Evolutionary conservation across 2,113 vertebrate genomes (phyloP), one percentile per base, ranked within the genome.

Genomic region (Epinephelus moara): DNA sequence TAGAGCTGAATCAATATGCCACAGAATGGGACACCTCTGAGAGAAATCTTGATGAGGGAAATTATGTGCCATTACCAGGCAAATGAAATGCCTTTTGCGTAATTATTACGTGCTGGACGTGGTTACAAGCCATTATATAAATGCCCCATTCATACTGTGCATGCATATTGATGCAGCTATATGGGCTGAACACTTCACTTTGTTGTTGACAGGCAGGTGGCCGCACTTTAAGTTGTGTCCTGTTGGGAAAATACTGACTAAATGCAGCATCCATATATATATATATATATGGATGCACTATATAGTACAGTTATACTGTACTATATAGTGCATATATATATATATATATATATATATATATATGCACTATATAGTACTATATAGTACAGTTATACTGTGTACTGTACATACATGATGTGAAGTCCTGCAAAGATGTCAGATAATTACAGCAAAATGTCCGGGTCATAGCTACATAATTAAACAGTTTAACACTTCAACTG

Each of bases 21-120:
- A 85, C 71, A 63, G 82, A 81, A 87, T 68, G 59, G 88, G 77
- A 85, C 76, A 74, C 66, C 73, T 85, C 82, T 81, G 82, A 85
- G 77, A 81, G 75, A 79, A 83, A 90, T 91, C 77, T 79, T 86
- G 81, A 90, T 84, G 79, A 76, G 63, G 52, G 72, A 70, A 90
- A 92, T 92, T 57, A 86, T 81, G 78, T 78, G 76, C 83, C 81
- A 92, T 91, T 87, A 92, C 69, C 84, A 88, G 78, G 70, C 70
- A 78, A 89, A 86, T 88, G 82, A 78, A 89, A 86, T 88, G 82
- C 67, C 70, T 86, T 85, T 77, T 61, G 70, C 23, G 37, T 79
- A 83, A 87, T 88, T 88, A 87, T 87, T 81, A 83, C 52, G 27
- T 81, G 75, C 64, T 3, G 47, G 68, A 82, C 23, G 53, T 71